Evolutionary conservation across 2,888 invertebrate species (phyloP), one percentile per base, ranked within the genome.

Genomic region (Nemotelus pantherinus): DNA sequence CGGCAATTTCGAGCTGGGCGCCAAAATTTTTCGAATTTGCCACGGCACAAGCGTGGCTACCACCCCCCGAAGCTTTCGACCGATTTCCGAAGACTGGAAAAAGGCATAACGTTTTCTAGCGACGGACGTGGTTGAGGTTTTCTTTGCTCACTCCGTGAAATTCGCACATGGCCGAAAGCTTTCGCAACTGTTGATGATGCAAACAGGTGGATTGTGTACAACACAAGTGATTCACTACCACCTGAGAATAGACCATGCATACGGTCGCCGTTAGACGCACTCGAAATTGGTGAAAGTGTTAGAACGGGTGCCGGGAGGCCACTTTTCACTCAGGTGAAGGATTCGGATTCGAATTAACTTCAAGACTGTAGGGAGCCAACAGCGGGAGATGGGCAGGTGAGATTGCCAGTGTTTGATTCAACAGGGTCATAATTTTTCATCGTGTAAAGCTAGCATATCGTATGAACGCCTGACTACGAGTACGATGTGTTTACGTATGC

Each of bases 11-110:
- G n/a, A 43, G 41, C 41, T 10, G 44, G 67, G 70, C 70, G 70
- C 70, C 70, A 70, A 70, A 70, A 70, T 55, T 41, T 60, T 70
- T 70, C 70, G 70, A 70, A 70, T 7, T 70, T 70, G 53, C 6
- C 53, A 10, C 50, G 39, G 53, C 45, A 50, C 55, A 6, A 55
- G 47, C 70, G 70, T 55, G 25, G 9, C 2, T 43, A 2, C 9
- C 5, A 9, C 43, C 10, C 5, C 43, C 43, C 10, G 55, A 5
- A 70, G 70, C 70, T 70, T 70, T 70, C 48, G 41, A 7, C 47
- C 47, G 41, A 53, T 9, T 6, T 10, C 45, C n/a, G 55, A 10
- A 25, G 41, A 1, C 67, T 5, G 70, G 70, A 70, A 70, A 70
- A 70, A 9, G 70, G 55, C 70, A 70, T 70, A 70, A 70, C 60